Base-by-base conservation (phyloP, 1,140 invertebrate species). In the Papilio aristodemus region DNA sequence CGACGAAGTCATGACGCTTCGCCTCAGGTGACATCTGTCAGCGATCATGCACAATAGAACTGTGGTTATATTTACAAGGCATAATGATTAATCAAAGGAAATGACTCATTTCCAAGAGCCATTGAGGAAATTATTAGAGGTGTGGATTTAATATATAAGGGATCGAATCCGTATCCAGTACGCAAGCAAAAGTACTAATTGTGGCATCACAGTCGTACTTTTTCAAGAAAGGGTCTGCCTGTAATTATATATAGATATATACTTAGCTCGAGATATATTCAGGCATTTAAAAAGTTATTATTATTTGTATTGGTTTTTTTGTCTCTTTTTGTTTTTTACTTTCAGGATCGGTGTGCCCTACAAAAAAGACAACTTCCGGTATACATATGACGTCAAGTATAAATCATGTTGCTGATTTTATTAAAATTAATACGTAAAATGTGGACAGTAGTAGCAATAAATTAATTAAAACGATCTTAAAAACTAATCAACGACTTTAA, bases 1-100 rank as follows among this genome's bases (percentile, higher is more conserved):
- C 60, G 38, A 37, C 60, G 38, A 41, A 17, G 60, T 63, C 50
- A 5, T 11, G 37, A 39, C 60, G 60, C 60, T 14, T 22, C 60
- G 13, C 60, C 38, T 38, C 60, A 57, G 17, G 11, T 63, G 38
- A 63, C 38, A 63, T 63, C 38, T 63, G 60, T 63, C 60, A 39
- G 38, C 60, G 38, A 27, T 41, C 38, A 7, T 38, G 8, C 60
- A 38, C 19, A 54, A 50, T 7, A 54, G 1, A 11, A 32, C 19
- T 14, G 13, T 58, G n/a, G 14, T 14, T n/a, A 57, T 58, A 54
- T 54, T 58, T 58, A 25, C n/a, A 58, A 32, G 13, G 27, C 57
- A 58, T 8, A 36, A n/a, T 41, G 2, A 1, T 41, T 14, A n/a
- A 27, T 6, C 27, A 5, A 58, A 27, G 25, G 57, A 54, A 54